Base-by-base conservation (phyloP, 2,888 invertebrate species). In the Maniola hyperantus region DNA sequence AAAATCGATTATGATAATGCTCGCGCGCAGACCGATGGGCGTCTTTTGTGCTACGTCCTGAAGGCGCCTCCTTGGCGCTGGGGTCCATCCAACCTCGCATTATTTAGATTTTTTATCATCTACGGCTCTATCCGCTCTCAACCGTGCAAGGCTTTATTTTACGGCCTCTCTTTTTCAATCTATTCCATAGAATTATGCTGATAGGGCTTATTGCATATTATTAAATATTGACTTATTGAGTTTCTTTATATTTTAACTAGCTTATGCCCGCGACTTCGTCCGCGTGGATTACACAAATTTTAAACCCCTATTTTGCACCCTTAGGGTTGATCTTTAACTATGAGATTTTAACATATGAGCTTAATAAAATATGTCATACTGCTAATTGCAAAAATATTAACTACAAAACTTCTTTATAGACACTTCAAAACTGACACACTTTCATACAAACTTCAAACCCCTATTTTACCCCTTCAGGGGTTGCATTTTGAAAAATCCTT, bases 1-100 rank as follows among this genome's bases (percentile, higher is more conserved):
- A 50, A 65, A 61, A 57, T 55, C 62, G 67, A 67, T 62, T 65
- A 65, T 61, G 61, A 54, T 76, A 63, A 69, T 79, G 75, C 76
- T 78, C 77, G 68, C 67, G 76, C 76, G 80, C 79, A 83, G 81
- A 83, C 84, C 77, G 72, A 78, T 76, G 78, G 83, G 81, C 83
- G 82, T 81, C 82, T 77, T 80, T 79, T 79, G 75, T 78, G 71
- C 70, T 59, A 64, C 64, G 73, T 72, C 72, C 70, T 65, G 70
- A 66, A 73, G 75, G 76, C 79, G 77, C 78, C 79, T 65, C 61
- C 13, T 60, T 77, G 82, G 81, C 82, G 81, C 81, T 79, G 61
- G 69, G 72, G 73, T 76, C 76, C 74, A 77, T 78, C 75, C 75
- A 73, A 53, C 66, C 74, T 74, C 74, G 67, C 70, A 67, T 71